These are phyloP conservation scores for Anas capensis DNA, from an alignment of 2,797 vertebrate species.

Conservation along the genomic window DNA sequence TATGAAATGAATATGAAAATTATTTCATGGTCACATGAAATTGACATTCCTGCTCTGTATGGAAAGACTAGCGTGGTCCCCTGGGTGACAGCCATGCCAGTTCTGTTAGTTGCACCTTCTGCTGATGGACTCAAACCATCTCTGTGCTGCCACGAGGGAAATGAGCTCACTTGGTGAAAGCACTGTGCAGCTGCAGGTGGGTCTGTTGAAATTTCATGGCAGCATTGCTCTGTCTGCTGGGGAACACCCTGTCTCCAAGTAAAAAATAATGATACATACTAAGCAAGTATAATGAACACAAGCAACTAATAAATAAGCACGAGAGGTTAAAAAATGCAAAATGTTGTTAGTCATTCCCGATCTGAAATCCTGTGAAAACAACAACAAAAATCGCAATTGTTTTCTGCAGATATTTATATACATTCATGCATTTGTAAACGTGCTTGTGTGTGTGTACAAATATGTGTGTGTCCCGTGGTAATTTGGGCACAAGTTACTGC, in stretches of 20 bases:
- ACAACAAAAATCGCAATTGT: rapidly evolving
- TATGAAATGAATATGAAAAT: too few relatives aligned
- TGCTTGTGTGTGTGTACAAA: neutral
- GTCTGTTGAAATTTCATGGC: neutral
- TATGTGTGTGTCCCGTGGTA: rapidly evolving
- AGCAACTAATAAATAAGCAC: neutral
- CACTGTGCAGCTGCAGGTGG: neutral
- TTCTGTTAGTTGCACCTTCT: neutral
- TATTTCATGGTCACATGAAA: neutral
- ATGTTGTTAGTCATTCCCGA: neutral
- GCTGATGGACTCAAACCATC: neutral
- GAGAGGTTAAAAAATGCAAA: neutral
- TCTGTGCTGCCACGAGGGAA: neutral
- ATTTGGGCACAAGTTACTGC: neutral
- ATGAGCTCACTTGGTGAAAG: neutral
- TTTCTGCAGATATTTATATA: neutral
- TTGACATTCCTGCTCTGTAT: neutral
- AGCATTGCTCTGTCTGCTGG: neutral
- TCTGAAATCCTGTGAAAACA: neutral
- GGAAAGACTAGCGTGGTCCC: neutral
- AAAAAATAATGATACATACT: neutral
- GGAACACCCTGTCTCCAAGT: rapidly evolving
- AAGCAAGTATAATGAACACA: neutral
- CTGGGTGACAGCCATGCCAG: neutral
- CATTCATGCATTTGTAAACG: neutral